These are phyloP conservation scores for Chrysomela aeneicollis DNA, from an alignment of 2,888 invertebrate genomes.

Conservation along the genomic window DNA sequence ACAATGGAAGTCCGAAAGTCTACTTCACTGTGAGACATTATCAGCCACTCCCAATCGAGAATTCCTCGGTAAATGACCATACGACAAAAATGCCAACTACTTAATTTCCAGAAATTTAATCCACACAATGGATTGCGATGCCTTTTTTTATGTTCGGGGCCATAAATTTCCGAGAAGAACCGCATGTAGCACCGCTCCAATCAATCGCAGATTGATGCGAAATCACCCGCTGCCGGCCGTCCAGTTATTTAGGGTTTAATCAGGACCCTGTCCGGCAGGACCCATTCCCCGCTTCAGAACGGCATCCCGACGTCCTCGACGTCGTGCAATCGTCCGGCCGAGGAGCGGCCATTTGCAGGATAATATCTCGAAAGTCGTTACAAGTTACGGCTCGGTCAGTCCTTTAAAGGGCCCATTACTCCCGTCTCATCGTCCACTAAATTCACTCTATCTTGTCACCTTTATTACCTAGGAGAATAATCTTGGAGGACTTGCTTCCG, in stretches of 20 bases:
- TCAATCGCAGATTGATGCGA: not conserved
- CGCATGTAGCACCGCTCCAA: not conserved
- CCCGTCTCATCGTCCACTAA: conserved; percentile 62
- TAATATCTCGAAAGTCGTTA: conserved; percentile 58
- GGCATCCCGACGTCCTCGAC: conserved; percentile 20
- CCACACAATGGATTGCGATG: no score
- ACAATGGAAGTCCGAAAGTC: no score
- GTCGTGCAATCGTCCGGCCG: conserved; percentile 36
- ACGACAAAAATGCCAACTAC: no score
- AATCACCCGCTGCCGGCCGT: conserved; percentile 31
- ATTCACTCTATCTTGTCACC: conserved; percentile 63
- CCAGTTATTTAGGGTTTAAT: conserved; percentile 51
- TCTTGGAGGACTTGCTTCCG: not conserved
- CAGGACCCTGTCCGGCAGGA: conserved; percentile 43
- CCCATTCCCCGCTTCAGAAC: conserved; percentile 36
- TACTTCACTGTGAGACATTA: no score
- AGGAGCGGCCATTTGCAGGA: conserved; percentile 52
- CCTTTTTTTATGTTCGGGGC: no score
- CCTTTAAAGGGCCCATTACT: conserved; percentile 62
- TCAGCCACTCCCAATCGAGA: no score
- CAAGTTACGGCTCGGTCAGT: conserved; percentile 56
- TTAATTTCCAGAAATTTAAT: no score
- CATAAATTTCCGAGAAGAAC: no score
- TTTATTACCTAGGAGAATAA: conserved; percentile 52
- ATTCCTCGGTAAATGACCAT: no score